phyloP scores from a whole-genome alignment of 2,797 vertebrate genomes.

The Enteromius anoplus region DNA sequence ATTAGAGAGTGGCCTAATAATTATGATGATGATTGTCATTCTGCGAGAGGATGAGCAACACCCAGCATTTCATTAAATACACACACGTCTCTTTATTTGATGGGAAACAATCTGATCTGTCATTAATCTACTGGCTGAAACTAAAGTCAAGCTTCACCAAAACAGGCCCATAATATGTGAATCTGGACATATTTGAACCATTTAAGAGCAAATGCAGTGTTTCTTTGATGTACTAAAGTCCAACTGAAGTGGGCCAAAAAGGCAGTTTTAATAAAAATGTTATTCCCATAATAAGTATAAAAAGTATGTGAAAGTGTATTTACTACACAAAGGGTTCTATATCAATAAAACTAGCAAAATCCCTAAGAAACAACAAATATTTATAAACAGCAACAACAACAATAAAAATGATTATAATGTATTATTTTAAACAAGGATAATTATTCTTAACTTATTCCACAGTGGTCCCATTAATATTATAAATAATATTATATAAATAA shows the following conservation, averaged over 20 bases:
- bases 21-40: conserved; percentile 42
- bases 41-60: conserved; percentile 11
- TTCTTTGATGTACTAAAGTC: not conserved
- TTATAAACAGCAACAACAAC: not conserved
- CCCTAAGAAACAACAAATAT: not conserved
- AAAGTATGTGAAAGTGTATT: not conserved
- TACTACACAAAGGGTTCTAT: not conserved
- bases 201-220: not conserved
- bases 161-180: conserved; percentile 5
- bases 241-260: not conserved
- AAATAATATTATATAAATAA: too few species aligned
- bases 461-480: too few species aligned
- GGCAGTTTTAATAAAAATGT: not conserved
- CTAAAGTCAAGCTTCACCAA: conserved; percentile 1
- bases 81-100: conserved; percentile 7
- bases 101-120: not conserved
- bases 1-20: conserved; percentile 39
- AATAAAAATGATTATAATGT: not conserved
- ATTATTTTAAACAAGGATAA: not conserved
- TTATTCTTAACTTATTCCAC: not conserved
- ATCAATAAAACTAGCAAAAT: not conserved
- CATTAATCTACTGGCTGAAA: conserved; percentile 22
- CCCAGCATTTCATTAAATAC: conserved; percentile 17
- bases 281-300: not conserved
- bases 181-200: not conserved